phyloP scores from a whole-genome alignment of 2,797 vertebrate species.

The Podarcis lilfordi region DNA sequence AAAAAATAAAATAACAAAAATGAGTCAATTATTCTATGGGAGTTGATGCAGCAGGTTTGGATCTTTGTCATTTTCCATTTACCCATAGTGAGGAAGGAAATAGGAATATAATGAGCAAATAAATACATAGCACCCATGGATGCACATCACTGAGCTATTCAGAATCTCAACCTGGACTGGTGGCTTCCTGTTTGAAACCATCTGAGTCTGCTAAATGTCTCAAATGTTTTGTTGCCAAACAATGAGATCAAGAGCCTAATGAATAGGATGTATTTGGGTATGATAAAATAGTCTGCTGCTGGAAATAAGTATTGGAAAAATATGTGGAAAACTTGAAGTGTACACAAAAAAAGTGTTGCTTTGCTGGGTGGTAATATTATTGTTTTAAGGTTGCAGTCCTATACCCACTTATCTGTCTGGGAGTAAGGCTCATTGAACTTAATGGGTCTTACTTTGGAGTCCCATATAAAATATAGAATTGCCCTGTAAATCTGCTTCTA shows the following conservation, averaged over 20 bases:
- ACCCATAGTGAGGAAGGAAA: constrained; percentile 38
- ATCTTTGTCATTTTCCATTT: constrained; percentile 28
- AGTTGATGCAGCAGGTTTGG: constrained; percentile 10
- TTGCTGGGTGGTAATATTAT: constrained; percentile 30
- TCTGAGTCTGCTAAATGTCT: constrained; percentile 15
- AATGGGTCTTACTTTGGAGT: background rate
- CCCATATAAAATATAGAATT: background rate
- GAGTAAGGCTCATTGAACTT: background rate
- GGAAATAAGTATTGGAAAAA: constrained; percentile 49
- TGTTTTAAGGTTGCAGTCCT: background rate
- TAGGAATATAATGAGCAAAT: constrained; percentile 15
- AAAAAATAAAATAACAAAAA: too few relatives aligned
- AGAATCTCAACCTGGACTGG: constrained; percentile 17
- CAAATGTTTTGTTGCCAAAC: constrained; percentile 58
- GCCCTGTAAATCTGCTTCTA: constrained; percentile 42
- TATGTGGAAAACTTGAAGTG: constrained; percentile 35
- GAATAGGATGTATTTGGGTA: constrained; percentile 55
- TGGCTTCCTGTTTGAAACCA: constrained; percentile 38
- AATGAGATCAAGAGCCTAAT: constrained; percentile 25
- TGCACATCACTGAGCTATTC: constrained; percentile 3
- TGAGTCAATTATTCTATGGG: background rate
- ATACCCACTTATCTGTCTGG: background rate
- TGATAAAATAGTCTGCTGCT: constrained; percentile 50
- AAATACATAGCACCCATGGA: background rate
- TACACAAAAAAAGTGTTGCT: constrained; percentile 16